These are phyloP conservation scores for Cochlearius cochlearius DNA, from an alignment of 2,113 vertebrate species.

Conservation along the genomic window DNA sequence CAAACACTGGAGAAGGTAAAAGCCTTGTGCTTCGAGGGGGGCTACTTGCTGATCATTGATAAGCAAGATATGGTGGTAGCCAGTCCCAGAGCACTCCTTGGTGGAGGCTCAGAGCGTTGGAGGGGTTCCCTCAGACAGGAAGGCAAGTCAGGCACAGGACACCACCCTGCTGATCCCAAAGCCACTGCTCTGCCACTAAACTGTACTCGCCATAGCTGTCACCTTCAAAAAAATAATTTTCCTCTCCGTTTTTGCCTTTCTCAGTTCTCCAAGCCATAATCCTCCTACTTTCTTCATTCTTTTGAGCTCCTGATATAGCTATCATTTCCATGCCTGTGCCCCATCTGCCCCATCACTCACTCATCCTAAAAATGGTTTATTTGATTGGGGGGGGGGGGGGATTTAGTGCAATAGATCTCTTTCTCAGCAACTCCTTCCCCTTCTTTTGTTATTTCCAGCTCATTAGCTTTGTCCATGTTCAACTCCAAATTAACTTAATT, in stretches of 20 bases:
- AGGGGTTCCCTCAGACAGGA: neutral
- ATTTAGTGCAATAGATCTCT: neutral
- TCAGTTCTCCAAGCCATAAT: neutral
- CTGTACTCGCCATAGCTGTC: neutral
- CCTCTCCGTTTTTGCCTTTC: neutral
- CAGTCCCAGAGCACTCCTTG: neutral
- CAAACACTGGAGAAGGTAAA: neutral
- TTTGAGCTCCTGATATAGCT: neutral
- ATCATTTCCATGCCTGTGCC: neutral
- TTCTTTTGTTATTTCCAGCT: slow-evolving; percentile 56
- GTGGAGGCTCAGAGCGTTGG: neutral
- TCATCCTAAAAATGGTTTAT: slow-evolving; percentile 6
- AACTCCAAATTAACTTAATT: slow-evolving; percentile 67
- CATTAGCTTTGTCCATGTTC: slow-evolving; percentile 54
- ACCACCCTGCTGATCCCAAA: neutral
- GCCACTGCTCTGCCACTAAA: neutral
- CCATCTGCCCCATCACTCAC: neutral
- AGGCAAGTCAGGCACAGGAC: neutral
- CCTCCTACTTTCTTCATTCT: neutral
- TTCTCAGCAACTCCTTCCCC: slow-evolving; percentile 50
- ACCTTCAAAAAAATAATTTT: neutral
- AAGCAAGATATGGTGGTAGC: neutral
- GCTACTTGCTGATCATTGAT: neutral
- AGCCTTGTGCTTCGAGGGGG: neutral
- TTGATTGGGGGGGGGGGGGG: neutral